Evolutionary conservation across 1,140 invertebrate genomes (phyloP).

Genomic region (Drosophila varians): DNA sequence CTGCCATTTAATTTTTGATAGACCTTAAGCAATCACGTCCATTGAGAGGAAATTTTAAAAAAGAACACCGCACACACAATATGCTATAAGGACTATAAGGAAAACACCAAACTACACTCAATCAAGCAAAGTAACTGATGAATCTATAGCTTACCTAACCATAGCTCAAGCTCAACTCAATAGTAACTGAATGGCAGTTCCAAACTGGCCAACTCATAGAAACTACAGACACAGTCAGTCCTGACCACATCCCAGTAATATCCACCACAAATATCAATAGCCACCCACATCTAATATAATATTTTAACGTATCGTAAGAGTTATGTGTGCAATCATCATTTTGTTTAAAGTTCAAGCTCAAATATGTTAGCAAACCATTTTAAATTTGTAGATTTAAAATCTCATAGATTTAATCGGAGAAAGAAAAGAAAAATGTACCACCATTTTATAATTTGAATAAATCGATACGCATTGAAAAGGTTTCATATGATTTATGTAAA

Average conservation of each 20-base stretch:
- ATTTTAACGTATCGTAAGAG: conserved; percentile 61
- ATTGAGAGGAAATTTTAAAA: conserved; percentile 60
- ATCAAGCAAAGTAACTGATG: conserved; percentile 35
- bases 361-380: conserved; percentile 37
- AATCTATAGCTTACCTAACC: conserved; percentile 52
- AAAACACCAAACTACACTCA: conserved; percentile 62
- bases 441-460: conserved; percentile 17
- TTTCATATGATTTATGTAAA: conserved; percentile 62
- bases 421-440: conserved; percentile 3
- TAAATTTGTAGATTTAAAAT: conserved; percentile 58
- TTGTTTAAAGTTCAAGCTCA: conserved; percentile 23
- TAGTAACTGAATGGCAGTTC: conserved; percentile 76
- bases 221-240: conserved; percentile 78
- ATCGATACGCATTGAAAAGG: conserved; percentile 26
- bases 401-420: conserved; percentile 34
- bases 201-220: conserved; percentile 68
- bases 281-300: conserved; percentile 3
- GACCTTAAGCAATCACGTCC: conserved; percentile 52
- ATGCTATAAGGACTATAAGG: conserved; percentile 10
- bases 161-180: conserved; percentile 72
- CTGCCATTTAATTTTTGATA: conserved; percentile 44
- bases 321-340: conserved; percentile 67
- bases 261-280: conserved; percentile 17
- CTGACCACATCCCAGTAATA: conserved; percentile 36
- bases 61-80: conserved; percentile 25